Conservation (phyloP, 2,888 invertebrate species). For the Ferrisia virgata region DNA sequence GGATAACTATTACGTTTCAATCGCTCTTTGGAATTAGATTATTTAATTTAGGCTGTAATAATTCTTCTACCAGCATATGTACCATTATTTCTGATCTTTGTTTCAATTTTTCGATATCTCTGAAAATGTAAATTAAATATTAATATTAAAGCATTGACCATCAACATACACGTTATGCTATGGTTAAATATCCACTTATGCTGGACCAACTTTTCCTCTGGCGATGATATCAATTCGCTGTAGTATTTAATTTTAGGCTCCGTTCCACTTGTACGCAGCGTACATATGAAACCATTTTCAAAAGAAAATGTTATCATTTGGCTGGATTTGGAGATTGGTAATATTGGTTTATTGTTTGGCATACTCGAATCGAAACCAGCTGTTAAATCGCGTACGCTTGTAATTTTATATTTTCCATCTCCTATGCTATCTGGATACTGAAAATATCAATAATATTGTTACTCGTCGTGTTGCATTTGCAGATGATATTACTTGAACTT, state of each 20-base stretch:
- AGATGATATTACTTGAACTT: constrained; percentile 51
- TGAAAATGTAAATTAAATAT: constrained; percentile 53
- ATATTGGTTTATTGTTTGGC: constrained; percentile 65
- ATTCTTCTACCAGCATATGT: constrained; percentile 70
- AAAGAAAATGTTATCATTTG: constrained; percentile 97
- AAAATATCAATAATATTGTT: constrained; percentile 50
- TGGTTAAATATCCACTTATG: neutral
- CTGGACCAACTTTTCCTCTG: constrained; percentile 51
- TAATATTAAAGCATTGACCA: neutral
- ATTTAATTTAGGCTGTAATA: constrained; percentile 74
- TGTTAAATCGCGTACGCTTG: constrained; percentile 79
- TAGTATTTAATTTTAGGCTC: constrained; percentile 99
- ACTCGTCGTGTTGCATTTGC: too few relatives aligned
- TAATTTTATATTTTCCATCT: constrained; percentile 63
- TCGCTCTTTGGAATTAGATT: constrained; percentile 54
- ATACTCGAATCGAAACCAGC: constrained; percentile 77
- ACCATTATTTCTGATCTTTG: constrained; percentile 70
- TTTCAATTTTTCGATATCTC: constrained; percentile 65
- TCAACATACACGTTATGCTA: neutral
- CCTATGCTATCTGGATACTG: constrained; percentile 71
- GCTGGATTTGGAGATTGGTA: constrained; percentile 64
- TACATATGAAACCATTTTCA: constrained; percentile 78
- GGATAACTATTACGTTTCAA: neutral
- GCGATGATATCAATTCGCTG: constrained; percentile 77
- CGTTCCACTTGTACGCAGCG: constrained; percentile 93